Evolutionary conservation across 92 coral and sea anemone species (phyloP), one percentile per base, ranked within the genome.

Genomic region (Hydrozoanthus gracilis): DNA sequence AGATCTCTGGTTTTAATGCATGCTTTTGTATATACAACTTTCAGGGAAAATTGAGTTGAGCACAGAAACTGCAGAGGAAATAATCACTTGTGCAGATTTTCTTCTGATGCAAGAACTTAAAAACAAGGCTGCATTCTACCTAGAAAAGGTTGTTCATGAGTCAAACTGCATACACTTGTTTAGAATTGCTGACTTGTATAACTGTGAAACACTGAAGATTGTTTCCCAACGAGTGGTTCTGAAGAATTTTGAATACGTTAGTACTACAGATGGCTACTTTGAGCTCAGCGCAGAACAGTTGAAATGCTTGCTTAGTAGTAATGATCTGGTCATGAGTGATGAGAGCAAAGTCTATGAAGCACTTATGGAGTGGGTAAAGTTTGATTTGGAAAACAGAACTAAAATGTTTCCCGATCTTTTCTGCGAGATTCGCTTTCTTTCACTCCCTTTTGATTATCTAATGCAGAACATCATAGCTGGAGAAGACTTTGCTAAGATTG

Each of bases 401-500:
- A 14, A 4, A 18, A 44, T n/a, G 3, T 80, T 80, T 47, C 85
- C 85, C 11, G 58, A 80, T 6, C 85, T 80, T 80, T 80, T 80
- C 58, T 66, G 54, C 5, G 85, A 80, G 74, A 80, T 80, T 49
- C 85, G 85, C 9, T 15, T 80, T 44, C 64, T 80, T 6, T 80
- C 85, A 11, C 61, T 80, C 20, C 85, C 85, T 13, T 80, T 80
- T 64, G 85, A 65, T n/a, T 80, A 80, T 45, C 44, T 80, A 13
- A 80, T 46, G 73, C 13, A 70, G 3, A n/a, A 4, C 39, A 66
- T 80, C n/a, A 20, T 80, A 17, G 74, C 74, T 47, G 85, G 85
- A 47, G 85, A 80, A 47, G 85, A 80, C 20, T 80, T 80, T 80
- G 85, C 74, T 10, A 50, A 80, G 51, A 80, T 80, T 60, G 85